Evolutionary conservation across 2,888 invertebrate species (phyloP).

Genomic region (Acrobasis repandana): DNA sequence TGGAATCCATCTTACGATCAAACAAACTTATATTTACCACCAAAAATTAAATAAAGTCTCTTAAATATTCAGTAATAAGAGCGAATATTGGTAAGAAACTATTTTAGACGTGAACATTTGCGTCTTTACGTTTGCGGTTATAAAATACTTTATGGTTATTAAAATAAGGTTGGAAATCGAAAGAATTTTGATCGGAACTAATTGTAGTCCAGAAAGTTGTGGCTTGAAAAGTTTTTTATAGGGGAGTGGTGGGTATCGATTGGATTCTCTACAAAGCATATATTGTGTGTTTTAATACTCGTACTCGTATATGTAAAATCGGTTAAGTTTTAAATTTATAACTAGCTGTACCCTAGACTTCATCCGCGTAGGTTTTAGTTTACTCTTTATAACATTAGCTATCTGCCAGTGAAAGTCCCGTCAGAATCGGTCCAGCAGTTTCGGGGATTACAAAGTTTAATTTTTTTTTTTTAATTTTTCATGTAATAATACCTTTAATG

Average conservation of each 20-base stretch:
- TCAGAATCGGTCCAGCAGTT: too few species aligned
- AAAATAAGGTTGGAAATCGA: neutral
- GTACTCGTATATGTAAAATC: too few species aligned
- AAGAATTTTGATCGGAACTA: conserved; percentile 4
- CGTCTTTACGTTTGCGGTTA: neutral
- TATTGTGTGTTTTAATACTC: neutral
- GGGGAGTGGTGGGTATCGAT: conserved; percentile 21
- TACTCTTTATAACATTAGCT: too few species aligned
- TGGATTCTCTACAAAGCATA: neutral
- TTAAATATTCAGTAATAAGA: conserved; percentile 3
- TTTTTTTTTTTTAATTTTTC: too few species aligned
- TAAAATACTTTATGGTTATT: neutral
- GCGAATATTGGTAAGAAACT: neutral
- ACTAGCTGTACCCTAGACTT: too few species aligned
- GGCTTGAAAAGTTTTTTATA: conserved; percentile 13
- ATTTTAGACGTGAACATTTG: neutral
- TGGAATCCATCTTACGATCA: conserved; percentile 5
- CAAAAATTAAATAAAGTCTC: neutral
- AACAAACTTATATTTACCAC: conserved; percentile 12
- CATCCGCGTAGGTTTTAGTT: too few species aligned
- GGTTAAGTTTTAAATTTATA: too few species aligned
- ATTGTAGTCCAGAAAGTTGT: conserved; percentile 34
- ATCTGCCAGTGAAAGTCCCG: too few species aligned
- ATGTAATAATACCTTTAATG: too few species aligned
- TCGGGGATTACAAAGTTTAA: too few species aligned